phyloP scores from a whole-genome alignment of 2,888 invertebrate genomes.

The Tetanocera ferruginea region DNA sequence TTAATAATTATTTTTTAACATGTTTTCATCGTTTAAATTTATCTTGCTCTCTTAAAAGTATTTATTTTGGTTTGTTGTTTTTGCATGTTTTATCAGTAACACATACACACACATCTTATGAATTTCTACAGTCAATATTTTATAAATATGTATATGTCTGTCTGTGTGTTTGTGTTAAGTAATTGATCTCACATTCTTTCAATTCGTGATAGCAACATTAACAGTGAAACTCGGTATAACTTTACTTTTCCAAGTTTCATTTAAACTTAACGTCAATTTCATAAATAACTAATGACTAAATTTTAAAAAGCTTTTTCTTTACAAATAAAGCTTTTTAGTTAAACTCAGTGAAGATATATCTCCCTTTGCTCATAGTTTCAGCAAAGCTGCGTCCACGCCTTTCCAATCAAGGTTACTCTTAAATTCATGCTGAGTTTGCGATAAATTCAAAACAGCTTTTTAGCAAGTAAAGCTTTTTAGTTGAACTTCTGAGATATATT shows the following conservation, averaged over 20 bases:
- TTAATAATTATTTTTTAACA: not conserved
- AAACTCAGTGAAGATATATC: no score
- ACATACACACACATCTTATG: not conserved
- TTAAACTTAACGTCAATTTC: no score
- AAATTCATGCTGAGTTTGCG: no score
- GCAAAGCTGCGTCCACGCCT: no score
- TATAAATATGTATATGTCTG: no score
- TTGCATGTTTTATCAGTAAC: constrained; percentile 5
- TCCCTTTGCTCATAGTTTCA: no score
- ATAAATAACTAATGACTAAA: not conserved
- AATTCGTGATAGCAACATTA: not conserved
- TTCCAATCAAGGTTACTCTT: no score
- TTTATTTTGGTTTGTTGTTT: not conserved
- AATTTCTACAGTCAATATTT: no score
- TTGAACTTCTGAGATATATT: no score
- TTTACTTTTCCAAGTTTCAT: no score
- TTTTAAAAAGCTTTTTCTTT: not conserved
- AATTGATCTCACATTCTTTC: constrained; percentile 13
- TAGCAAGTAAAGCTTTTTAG: no score
- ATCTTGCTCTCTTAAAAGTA: not conserved
- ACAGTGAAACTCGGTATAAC: not conserved
- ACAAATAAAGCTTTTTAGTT: not conserved
- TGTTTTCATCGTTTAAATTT: not conserved
- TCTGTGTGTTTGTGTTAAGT: constrained; percentile 3
- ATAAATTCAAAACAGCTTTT: no score